Conservation (phyloP, 2,113 vertebrate genomes). For the Sphyrna mokarran region DNA sequence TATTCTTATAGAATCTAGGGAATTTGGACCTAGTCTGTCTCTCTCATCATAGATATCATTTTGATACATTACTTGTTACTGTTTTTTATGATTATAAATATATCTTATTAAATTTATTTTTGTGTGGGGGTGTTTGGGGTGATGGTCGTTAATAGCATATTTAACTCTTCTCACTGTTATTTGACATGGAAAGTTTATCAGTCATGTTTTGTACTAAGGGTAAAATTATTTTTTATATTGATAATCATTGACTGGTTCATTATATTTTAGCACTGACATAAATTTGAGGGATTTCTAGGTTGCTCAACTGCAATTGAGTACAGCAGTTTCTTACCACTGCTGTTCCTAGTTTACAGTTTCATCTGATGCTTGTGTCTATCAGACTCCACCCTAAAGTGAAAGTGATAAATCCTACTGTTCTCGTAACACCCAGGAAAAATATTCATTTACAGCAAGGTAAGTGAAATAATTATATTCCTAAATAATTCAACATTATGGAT, state of each 20-base stretch:
- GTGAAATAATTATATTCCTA: constrained; percentile 9
- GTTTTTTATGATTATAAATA: neutral
- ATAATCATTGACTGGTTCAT: neutral
- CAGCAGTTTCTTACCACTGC: neutral
- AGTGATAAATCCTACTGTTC: neutral
- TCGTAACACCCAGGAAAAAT: neutral
- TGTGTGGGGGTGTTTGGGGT: neutral
- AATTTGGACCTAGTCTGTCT: neutral
- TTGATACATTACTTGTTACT: neutral
- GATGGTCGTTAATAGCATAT: neutral
- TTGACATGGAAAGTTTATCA: neutral
- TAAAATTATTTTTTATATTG: neutral
- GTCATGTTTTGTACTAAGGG: neutral
- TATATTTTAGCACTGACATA: neutral
- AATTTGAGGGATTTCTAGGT: neutral
- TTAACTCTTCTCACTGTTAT: neutral
- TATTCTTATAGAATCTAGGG: neutral
- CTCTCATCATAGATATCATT: neutral
- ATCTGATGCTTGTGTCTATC: neutral
- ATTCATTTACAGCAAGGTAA: neutral
- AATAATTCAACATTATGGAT: neutral
- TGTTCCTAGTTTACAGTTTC: neutral
- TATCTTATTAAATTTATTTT: neutral
- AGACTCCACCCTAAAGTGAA: neutral
- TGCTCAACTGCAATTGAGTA: neutral